A percentile compares a stretch with the other conserved stretches of the same genome.
phyloP scores from a whole-genome alignment of 2,797 vertebrate species.

The Phaenicophaeus curvirostris region DNA sequence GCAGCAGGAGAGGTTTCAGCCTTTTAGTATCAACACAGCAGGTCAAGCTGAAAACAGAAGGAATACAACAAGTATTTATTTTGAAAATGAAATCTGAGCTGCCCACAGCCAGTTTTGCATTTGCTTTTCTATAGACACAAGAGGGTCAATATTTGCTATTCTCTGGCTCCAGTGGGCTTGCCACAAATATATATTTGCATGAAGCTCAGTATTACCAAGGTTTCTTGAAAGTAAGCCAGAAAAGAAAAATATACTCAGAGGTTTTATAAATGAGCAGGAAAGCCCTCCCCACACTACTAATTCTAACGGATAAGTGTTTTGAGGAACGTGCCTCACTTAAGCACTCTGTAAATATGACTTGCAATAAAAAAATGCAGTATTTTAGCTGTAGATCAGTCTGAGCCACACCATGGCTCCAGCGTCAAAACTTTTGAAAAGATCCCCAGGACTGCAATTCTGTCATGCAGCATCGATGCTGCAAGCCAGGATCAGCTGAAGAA shows the following conservation, averaged over 20 bases:
- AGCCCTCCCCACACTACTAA: background rate
- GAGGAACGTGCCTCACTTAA: background rate
- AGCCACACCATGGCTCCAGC: background rate
- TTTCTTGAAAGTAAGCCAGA: background rate
- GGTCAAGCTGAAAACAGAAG: background rate
- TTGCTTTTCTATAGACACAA: constrained; percentile 25
- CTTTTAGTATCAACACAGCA: background rate
- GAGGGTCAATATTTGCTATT: background rate
- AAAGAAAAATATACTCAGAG: background rate
- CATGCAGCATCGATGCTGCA: background rate
- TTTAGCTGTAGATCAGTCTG: background rate
- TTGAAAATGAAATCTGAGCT: constrained; percentile 1
- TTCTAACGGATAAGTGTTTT: background rate
- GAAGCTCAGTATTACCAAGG: background rate
- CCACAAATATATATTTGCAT: background rate
- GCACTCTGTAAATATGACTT: background rate
- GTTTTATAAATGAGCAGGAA: background rate
- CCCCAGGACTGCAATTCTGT: background rate
- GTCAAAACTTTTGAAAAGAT: background rate
- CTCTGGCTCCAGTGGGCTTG: background rate
- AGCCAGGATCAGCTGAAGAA: constrained; percentile 33
- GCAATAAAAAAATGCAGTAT: background rate
- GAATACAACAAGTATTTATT: background rate
- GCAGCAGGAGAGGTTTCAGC: background rate
- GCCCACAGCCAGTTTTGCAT: background rate